phyloP scores from a whole-genome alignment of 2,797 vertebrate species.

The Acridotheres tristis region DNA sequence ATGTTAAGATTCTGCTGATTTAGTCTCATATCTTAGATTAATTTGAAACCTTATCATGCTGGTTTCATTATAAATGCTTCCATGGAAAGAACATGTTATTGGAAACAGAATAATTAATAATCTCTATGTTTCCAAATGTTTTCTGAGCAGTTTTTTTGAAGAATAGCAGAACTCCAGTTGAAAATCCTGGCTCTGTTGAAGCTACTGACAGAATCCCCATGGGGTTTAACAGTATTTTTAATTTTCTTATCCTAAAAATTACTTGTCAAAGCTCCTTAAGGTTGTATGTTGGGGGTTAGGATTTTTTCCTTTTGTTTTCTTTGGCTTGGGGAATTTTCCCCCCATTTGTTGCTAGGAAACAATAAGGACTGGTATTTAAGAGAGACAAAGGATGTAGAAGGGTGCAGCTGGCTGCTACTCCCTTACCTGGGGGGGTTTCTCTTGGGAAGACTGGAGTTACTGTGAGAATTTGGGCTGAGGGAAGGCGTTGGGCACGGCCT shows the following conservation, averaged over 20 bases:
- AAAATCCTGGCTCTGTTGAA: neutral
- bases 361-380: neutral
- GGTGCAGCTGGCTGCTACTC: neutral
- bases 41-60: constrained; percentile 32
- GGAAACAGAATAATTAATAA: constrained; percentile 40
- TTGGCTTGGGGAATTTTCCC: neutral
- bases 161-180: neutral
- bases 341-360: neutral
- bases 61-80: constrained; percentile 4
- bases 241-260: neutral
- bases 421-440: neutral
- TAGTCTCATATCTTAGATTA: constrained; percentile 2
- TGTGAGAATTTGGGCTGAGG: neutral
- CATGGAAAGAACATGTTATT: constrained; percentile 30
- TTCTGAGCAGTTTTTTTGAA: constrained; percentile 9
- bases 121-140: neutral
- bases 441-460: neutral
- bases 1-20: constrained; percentile 33
- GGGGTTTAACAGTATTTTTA: neutral
- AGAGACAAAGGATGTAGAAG: neutral
- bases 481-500: neutral
- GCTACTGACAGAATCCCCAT: neutral
- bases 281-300: neutral
- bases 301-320: neutral
- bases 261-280: neutral